Evolutionary conservation across 2,113 vertebrate genomes (phyloP).

Genomic region (Crotalus viridis): DNA sequence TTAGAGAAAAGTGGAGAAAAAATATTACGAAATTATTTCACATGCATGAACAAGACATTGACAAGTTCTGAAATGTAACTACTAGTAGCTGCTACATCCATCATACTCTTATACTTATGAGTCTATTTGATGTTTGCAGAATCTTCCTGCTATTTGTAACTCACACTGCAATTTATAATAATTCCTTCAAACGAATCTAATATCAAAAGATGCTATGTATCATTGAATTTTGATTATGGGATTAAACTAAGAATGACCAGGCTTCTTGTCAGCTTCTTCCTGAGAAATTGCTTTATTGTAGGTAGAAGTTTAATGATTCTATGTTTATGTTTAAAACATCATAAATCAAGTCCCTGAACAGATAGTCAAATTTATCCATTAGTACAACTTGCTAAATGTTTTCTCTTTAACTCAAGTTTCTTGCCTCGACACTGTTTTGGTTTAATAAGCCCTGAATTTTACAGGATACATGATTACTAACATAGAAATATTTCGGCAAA

Average conservation of each 20-base stretch:
- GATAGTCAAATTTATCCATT: background rate
- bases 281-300: background rate
- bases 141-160: background rate
- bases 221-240: background rate
- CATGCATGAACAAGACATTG: background rate
- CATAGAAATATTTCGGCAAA: conserved; percentile 24
- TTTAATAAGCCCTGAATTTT: background rate
- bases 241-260: background rate
- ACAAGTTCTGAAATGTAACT: background rate
- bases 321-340: background rate
- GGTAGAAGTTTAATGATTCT: background rate
- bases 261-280: background rate
- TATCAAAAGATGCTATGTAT: background rate
- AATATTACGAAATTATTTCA: background rate
- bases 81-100: background rate
- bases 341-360: background rate
- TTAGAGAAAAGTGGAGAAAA: background rate
- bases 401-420: background rate
- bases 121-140: background rate
- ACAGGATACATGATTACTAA: background rate
- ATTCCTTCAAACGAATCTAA: background rate
- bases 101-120: background rate
- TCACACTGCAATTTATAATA: background rate
- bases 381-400: background rate
- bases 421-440: no score